Percentiles rank a stretch among this genome's conserved stretches.
Conservation (phyloP, 2,888 invertebrate species). For the Dryocosmus kuriphilus region DNA sequence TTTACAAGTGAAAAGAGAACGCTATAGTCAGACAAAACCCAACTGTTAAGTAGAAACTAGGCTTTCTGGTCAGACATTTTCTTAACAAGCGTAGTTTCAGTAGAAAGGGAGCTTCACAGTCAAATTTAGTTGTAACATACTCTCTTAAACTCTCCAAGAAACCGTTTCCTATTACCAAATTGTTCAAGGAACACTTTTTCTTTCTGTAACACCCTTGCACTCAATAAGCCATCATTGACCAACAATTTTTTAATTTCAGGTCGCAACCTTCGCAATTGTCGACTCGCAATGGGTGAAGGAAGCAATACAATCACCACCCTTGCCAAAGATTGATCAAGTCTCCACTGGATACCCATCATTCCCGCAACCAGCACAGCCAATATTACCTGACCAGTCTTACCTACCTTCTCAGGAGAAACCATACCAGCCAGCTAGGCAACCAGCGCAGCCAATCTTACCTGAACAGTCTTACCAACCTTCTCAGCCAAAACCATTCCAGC, state of each 20-base stretch:
- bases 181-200: too few relatives aligned
- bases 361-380: not conserved
- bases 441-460: not conserved
- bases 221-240: not conserved
- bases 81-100: not conserved
- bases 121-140: not conserved
- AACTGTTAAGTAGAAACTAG: not conserved
- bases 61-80: not conserved
- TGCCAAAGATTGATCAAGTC: not conserved
- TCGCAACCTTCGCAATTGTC: slow-evolving; percentile 70
- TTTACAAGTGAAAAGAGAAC: not conserved
- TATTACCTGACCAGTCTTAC: not conserved
- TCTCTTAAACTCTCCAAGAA: not conserved
- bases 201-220: too few relatives aligned
- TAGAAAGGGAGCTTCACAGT: not conserved
- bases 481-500: not conserved
- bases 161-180: too few relatives aligned
- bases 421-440: not conserved
- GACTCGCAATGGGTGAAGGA: slow-evolving; percentile 68
- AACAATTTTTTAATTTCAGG: slow-evolving; percentile 58
- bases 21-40: not conserved
- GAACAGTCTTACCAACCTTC: not conserved
- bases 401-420: not conserved
- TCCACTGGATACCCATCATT: not conserved
- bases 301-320: slow-evolving; percentile 55